Conservation (phyloP, 1,140 invertebrate species). For the Holotrichia oblita region DNA sequence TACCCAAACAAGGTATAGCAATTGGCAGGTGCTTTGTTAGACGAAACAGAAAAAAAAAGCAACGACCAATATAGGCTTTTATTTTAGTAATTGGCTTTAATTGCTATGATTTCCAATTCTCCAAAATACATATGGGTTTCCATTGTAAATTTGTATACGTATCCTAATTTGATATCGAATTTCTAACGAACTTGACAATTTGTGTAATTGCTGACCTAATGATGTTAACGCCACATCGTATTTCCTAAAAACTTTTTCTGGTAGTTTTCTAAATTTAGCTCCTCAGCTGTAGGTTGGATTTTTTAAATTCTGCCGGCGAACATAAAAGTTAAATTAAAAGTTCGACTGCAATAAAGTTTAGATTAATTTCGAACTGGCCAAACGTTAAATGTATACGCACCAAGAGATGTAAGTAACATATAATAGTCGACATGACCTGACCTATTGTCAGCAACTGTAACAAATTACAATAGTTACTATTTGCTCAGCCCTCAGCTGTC, state of each 20-base stretch:
- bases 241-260: no score
- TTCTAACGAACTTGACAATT: no score
- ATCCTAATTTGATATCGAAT: no score
- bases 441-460: slow-evolving; percentile 41
- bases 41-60: not conserved
- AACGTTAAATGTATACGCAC: not conserved
- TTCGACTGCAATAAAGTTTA: slow-evolving; percentile 8
- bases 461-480: slow-evolving; percentile 43
- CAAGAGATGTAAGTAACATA: slow-evolving; percentile 20
- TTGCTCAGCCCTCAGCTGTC: slow-evolving; percentile 43
- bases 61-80: not conserved
- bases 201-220: not conserved
- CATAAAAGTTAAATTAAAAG: slow-evolving; percentile 26
- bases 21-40: slow-evolving; percentile 6
- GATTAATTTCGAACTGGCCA: slow-evolving; percentile 11
- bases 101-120: not conserved
- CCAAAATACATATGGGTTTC: no score
- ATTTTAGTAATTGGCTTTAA: slow-evolving; percentile 21
- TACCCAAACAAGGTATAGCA: not conserved
- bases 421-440: slow-evolving; percentile 34
- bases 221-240: not conserved
- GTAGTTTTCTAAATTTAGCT: not conserved
- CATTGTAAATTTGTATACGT: no score
- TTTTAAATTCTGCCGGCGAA: not conserved
- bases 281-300: not conserved